phyloP scores from a whole-genome alignment of 2,113 vertebrate species.

The Panthera leo region DNA sequence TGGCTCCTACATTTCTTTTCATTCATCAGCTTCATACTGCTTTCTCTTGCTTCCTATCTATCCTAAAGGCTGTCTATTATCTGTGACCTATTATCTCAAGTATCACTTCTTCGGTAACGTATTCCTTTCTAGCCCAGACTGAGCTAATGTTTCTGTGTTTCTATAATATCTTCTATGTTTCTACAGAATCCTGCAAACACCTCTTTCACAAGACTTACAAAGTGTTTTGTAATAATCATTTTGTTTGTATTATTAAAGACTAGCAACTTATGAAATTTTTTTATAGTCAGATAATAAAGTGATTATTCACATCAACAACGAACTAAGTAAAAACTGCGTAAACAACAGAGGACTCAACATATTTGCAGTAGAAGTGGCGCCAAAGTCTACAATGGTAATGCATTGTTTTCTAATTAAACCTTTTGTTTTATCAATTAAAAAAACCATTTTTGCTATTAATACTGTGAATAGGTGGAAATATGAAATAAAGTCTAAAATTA shows the following conservation, averaged over 20 bases:
- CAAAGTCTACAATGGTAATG: slow-evolving; percentile 90
- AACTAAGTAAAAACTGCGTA: slow-evolving; percentile 92
- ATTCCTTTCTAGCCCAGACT: neutral
- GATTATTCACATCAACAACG: slow-evolving; percentile 92
- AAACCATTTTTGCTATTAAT: neutral
- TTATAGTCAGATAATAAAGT: slow-evolving; percentile 92
- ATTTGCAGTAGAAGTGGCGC: slow-evolving; percentile 95
- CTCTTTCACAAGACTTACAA: neutral
- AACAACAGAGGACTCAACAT: slow-evolving; percentile 90
- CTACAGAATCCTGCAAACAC: neutral
- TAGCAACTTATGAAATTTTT: slow-evolving; percentile 55
- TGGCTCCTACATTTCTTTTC: neutral
- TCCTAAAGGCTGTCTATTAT: neutral
- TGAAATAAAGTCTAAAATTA: slow-evolving; percentile 31
- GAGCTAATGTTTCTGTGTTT: neutral
- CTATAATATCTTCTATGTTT: neutral
- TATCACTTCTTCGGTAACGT: neutral
- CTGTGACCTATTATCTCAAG: neutral
- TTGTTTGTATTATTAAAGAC: slow-evolving; percentile 29
- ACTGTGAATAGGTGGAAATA: neutral
- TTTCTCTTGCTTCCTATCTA: neutral
- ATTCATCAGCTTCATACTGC: neutral
- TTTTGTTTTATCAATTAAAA: neutral
- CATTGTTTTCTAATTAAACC: slow-evolving; percentile 40
- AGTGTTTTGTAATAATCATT: neutral